Conservation (phyloP, 2,797 vertebrate genomes). For the Lacerta bilineata region DNA sequence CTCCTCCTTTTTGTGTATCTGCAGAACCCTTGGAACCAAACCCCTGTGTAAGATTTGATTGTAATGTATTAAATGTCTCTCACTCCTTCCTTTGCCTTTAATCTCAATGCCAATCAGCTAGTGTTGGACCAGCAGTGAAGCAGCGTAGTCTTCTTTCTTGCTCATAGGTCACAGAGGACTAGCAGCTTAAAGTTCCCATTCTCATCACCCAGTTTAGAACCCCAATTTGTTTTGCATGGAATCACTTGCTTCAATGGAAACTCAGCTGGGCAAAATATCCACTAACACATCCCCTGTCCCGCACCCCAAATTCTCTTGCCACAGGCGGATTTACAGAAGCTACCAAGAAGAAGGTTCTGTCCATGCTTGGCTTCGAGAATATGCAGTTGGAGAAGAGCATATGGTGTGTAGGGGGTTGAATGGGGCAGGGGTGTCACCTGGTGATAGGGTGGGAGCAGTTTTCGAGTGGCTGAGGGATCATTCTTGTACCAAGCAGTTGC, state of each 20-base stretch:
- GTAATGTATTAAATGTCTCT: too few species aligned
- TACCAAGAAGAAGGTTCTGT: constrained; percentile 70
- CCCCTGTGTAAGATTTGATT: too few species aligned
- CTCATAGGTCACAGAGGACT: neutral
- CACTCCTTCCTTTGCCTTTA: neutral
- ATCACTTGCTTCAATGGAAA: neutral
- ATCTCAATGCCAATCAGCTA: neutral
- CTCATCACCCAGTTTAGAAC: neutral
- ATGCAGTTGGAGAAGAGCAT: constrained; percentile 72
- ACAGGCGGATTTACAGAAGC: constrained; percentile 77
- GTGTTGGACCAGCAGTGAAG: neutral
- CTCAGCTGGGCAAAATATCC: neutral
- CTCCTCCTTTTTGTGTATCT: too few species aligned
- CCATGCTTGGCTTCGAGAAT: constrained; percentile 77
- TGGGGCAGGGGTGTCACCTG: rapidly evolving
- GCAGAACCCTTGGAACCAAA: too few species aligned
- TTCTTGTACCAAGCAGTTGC: neutral
- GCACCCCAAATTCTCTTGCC: neutral
- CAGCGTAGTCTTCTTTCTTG: too few species aligned
- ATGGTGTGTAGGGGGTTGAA: constrained; percentile 55
- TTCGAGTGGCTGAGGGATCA: too few species aligned
- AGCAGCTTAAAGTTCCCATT: neutral
- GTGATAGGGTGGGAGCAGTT: neutral
- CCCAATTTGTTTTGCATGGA: too few species aligned
- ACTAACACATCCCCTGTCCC: neutral